A percentile compares a stretch with the other conserved stretches of the same genome.
phyloP scores from a whole-genome alignment of 2,797 vertebrate species.

The Microctenopoma stevenorrisi region DNA sequence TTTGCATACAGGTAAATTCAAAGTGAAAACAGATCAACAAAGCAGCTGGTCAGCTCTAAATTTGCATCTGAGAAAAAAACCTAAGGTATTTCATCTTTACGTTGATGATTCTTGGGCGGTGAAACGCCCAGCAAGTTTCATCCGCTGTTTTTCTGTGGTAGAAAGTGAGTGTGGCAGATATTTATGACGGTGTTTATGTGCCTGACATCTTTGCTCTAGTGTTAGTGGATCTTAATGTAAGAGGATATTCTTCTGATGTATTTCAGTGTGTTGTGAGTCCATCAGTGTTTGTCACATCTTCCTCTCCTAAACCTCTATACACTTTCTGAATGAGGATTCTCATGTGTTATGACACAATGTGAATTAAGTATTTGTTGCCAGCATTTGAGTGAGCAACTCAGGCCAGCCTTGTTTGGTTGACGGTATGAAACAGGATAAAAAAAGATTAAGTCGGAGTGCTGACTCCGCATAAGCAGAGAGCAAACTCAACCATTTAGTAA shows the following conservation, averaged over 20 bases:
- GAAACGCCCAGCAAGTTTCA: constrained; percentile 48
- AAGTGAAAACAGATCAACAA: constrained; percentile 84
- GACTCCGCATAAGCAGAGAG: constrained; percentile 75
- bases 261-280: constrained; percentile 50
- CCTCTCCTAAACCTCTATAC: constrained; percentile 44
- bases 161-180: constrained; percentile 72
- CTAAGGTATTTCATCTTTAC: constrained; percentile 65
- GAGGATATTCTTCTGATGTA: constrained; percentile 56
- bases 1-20: constrained; percentile 87
- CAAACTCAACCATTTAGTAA: constrained; percentile 76
- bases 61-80: constrained; percentile 82
- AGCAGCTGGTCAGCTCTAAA: constrained; percentile 84
- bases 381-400: constrained; percentile 70
- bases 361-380: constrained; percentile 61
- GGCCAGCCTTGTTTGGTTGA: constrained; percentile 79
- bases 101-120: constrained; percentile 47
- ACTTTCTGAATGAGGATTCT: constrained; percentile 56
- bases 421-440: constrained; percentile 82
- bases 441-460: constrained; percentile 75
- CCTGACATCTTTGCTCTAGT: constrained; percentile 83
- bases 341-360: constrained; percentile 59
- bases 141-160: constrained; percentile 55
- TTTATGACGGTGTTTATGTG: constrained; percentile 74
- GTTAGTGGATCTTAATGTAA: constrained; percentile 75
- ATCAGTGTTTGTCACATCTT: constrained; percentile 35